phyloP scores from a whole-genome alignment of 1,140 invertebrate species.

The Drosophila persimilis region DNA sequence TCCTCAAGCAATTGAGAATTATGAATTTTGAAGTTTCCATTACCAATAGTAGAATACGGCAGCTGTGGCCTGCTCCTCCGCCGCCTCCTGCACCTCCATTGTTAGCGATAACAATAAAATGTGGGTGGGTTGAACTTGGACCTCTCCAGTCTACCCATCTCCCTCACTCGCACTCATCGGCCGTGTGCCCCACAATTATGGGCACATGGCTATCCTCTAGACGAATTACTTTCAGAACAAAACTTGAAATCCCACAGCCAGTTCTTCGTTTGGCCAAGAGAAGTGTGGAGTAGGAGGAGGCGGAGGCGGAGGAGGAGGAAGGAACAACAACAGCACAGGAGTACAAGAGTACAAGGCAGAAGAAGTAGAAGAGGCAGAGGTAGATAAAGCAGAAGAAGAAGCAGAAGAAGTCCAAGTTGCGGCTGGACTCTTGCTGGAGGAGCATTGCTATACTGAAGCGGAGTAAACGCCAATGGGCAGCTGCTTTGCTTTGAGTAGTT shows the following conservation, averaged over 20 bases:
- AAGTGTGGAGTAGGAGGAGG: constrained; percentile 41
- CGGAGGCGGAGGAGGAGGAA: constrained; percentile 14
- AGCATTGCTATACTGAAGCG: constrained; percentile 74
- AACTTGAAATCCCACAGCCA: constrained; percentile 60
- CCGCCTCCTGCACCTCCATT: constrained; percentile 26
- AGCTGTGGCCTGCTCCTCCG: constrained; percentile 52
- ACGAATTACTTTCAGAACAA: constrained; percentile 77
- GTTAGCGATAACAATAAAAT: constrained; percentile 78
- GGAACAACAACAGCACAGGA: constrained; percentile 29
- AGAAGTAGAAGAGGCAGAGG: constrained; percentile 37
- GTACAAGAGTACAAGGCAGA: constrained; percentile 37
- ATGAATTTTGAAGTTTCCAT: neutral
- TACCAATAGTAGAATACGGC: constrained; percentile 35
- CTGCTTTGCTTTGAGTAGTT: constrained; percentile 37
- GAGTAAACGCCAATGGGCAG: constrained; percentile 75
- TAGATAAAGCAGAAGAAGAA: neutral
- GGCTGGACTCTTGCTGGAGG: constrained; percentile 33
- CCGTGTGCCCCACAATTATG: constrained; percentile 65
- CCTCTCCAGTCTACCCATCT: constrained; percentile 32
- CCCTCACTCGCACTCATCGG: constrained; percentile 10
- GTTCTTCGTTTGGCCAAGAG: neutral
- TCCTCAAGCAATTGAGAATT: neutral
- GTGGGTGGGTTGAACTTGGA: constrained; percentile 80
- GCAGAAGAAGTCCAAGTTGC: constrained; percentile 27
- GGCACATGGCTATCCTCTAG: constrained; percentile 54